phyloP scores from a whole-genome alignment of 2,888 invertebrate genomes.

The Pimpla rufipes region DNA sequence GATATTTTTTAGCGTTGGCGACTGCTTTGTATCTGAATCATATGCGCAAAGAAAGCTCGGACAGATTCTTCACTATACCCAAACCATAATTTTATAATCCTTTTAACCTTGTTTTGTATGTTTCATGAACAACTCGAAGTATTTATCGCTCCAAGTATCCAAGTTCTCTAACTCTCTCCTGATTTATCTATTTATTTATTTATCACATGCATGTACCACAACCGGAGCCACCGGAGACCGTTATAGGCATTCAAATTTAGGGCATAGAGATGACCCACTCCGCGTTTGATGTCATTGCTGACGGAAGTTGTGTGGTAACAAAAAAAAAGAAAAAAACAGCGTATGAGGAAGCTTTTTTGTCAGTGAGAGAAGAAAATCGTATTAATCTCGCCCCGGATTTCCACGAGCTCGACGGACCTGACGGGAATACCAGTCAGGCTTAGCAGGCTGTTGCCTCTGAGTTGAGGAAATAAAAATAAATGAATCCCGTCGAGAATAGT shows the following conservation, averaged over 20 bases:
- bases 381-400: slow-evolving; percentile 20
- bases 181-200: slow-evolving; percentile 12
- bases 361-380: slow-evolving; percentile 1
- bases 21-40: not conserved
- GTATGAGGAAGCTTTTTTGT: slow-evolving; percentile 4
- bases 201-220: not conserved
- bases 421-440: not conserved
- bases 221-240: too few species aligned
- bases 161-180: not conserved
- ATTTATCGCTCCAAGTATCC: not conserved
- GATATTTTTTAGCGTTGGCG: not conserved
- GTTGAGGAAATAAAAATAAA: slow-evolving; percentile 15
- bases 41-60: not conserved
- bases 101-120: not conserved
- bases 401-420: slow-evolving; percentile 10
- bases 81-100: not conserved
- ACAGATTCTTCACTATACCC: not conserved
- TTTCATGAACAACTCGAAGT: not conserved
- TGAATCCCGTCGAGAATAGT: slow-evolving; percentile 15
- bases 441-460: slow-evolving; percentile 8
- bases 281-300: not conserved
- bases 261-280: not conserved
- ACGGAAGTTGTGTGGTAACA: not conserved
- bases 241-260: not conserved
- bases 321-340: not conserved